Conservation (phyloP, 2,113 vertebrate genomes). For the Chaetorhynchus papuensis region DNA sequence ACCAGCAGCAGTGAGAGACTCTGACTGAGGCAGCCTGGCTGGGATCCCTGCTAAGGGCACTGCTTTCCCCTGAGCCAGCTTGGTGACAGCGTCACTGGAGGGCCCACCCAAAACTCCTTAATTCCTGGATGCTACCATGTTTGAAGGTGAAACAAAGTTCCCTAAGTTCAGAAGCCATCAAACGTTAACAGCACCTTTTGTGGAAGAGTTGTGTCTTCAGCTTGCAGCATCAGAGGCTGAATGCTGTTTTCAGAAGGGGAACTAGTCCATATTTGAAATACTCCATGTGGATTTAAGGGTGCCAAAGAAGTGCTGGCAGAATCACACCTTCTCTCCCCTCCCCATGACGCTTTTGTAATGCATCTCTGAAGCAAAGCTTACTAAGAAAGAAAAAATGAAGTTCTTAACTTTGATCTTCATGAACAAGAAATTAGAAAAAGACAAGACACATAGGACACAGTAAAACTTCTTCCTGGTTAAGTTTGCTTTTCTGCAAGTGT, state of each 20-base stretch:
- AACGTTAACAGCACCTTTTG: background rate
- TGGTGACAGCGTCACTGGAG: background rate
- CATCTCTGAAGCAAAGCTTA: background rate
- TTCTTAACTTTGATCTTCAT: background rate
- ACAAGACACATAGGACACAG: rapidly evolving
- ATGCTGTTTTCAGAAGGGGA: background rate
- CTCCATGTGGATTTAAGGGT: background rate
- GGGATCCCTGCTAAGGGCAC: no score
- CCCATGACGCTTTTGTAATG: background rate
- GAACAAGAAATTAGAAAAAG: background rate
- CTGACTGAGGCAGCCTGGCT: background rate
- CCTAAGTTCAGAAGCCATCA: background rate
- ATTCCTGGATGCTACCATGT: background rate
- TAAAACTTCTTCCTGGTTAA: background rate
- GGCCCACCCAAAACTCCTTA: background rate
- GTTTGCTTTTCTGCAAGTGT: background rate
- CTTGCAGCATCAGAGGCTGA: background rate
- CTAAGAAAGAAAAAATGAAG: background rate
- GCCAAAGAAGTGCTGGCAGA: background rate
- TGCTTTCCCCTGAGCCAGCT: background rate
- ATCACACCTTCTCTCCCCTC: background rate
- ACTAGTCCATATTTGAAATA: background rate
- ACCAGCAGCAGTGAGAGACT: background rate
- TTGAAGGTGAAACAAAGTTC: background rate
- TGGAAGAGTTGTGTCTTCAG: background rate